Conservation (phyloP, 2,797 vertebrate species). For the Tenualosa thibaudeaui region DNA sequence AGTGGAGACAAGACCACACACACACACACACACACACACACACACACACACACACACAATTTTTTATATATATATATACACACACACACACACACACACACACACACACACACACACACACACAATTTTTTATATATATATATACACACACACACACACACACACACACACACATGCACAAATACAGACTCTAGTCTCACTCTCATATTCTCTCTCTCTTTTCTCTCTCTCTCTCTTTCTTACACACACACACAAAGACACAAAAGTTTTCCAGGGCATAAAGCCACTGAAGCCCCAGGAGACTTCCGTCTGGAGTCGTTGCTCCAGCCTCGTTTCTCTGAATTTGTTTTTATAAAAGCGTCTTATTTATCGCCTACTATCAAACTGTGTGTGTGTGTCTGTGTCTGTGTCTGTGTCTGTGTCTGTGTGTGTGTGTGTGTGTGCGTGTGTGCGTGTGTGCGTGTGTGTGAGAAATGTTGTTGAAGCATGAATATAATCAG, state of each 20-base stretch:
- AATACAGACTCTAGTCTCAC: too few relatives aligned
- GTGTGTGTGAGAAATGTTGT: not conserved
- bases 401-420: not conserved
- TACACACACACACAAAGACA: not conserved
- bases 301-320: slow-evolving; percentile 62
- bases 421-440: not conserved
- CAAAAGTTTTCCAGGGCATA: slow-evolving; percentile 39
- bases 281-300: slow-evolving; percentile 55
- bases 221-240: not conserved
- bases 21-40: not conserved
- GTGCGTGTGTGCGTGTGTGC: not conserved
- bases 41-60: too few relatives aligned
- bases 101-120: not conserved
- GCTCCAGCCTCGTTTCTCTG: slow-evolving; percentile 65
- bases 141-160: not conserved
- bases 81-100: not conserved
- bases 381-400: slow-evolving; percentile 26
- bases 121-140: too few relatives aligned
- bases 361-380: slow-evolving; percentile 67
- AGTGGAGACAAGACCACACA: not conserved
- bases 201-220: too few relatives aligned
- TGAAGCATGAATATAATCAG: not conserved
- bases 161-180: not conserved
- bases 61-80: not conserved
- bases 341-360: slow-evolving; percentile 66